These are phyloP conservation scores for Eolophus roseicapilla DNA, from an alignment of 2,113 vertebrate species.

Conservation along the genomic window DNA sequence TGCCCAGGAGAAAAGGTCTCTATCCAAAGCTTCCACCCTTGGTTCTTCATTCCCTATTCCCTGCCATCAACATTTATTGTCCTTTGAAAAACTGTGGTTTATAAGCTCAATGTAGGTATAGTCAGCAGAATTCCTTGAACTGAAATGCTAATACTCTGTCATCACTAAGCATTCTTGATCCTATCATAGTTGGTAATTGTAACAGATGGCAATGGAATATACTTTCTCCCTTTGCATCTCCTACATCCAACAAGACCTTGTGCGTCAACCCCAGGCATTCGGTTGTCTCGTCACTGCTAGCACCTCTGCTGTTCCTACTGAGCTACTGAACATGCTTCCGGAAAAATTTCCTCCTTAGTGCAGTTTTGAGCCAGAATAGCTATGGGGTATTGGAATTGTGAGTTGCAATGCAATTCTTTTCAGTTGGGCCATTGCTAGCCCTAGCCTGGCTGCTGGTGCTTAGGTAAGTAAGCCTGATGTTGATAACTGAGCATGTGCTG, in stretches of 20 bases:
- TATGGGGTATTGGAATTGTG: neutral
- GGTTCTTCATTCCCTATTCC: neutral
- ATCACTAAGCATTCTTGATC: neutral
- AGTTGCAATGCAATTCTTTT: neutral
- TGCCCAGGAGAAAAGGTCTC: neutral
- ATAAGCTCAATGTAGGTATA: neutral
- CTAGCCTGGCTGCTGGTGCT: neutral
- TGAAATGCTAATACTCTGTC: neutral
- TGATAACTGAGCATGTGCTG: neutral
- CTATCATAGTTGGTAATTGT: neutral
- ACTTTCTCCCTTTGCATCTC: neutral
- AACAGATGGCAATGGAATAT: neutral
- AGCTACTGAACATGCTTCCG: neutral
- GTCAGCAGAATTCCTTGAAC: neutral
- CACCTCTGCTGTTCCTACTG: neutral
- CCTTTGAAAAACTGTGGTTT: neutral
- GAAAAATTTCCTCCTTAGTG: neutral
- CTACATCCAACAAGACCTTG: neutral
- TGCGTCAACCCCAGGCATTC: neutral
- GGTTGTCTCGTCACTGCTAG: neutral
- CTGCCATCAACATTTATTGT: neutral
- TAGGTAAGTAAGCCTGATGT: neutral
- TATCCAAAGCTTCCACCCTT: neutral
- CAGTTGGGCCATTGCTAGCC: rapidly evolving
- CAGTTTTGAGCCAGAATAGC: neutral